Conservation (phyloP, 2,797 vertebrate species). For the Vipera latastei region DNA sequence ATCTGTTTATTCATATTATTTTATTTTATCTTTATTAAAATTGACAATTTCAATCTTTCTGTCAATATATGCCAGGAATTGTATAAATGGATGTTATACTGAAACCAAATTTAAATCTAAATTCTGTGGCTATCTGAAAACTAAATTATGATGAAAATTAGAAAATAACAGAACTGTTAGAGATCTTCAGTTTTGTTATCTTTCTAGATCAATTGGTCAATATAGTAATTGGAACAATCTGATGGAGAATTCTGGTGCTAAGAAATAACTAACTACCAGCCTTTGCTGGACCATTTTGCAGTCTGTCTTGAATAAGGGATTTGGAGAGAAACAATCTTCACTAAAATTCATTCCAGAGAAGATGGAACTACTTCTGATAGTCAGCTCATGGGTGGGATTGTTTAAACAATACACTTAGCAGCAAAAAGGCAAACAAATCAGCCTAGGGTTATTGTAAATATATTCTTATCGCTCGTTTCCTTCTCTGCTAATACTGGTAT, state of each 20-base stretch:
- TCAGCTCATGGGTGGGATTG: neutral
- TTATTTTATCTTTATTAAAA: neutral
- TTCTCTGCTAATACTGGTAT: neutral
- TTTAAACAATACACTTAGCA: neutral
- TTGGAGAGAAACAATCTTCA: neutral
- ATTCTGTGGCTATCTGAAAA: neutral
- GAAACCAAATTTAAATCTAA: neutral
- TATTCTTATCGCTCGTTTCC: neutral
- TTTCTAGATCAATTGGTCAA: neutral
- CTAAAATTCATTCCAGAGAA: neutral
- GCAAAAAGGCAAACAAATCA: neutral
- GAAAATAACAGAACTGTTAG: neutral
- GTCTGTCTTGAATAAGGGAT: neutral
- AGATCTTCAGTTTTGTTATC: neutral
- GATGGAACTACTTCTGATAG: neutral
- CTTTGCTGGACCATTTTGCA: neutral
- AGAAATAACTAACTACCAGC: neutral
- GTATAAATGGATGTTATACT: neutral
- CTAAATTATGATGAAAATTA: neutral
- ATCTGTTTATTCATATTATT: neutral
- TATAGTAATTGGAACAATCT: neutral
- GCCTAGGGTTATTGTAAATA: neutral
- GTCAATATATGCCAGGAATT: neutral
- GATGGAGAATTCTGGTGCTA: neutral
- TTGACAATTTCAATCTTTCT: neutral